Evolutionary conservation across 2,888 invertebrate species (phyloP).

Genomic region (Diarsia brunnea): DNA sequence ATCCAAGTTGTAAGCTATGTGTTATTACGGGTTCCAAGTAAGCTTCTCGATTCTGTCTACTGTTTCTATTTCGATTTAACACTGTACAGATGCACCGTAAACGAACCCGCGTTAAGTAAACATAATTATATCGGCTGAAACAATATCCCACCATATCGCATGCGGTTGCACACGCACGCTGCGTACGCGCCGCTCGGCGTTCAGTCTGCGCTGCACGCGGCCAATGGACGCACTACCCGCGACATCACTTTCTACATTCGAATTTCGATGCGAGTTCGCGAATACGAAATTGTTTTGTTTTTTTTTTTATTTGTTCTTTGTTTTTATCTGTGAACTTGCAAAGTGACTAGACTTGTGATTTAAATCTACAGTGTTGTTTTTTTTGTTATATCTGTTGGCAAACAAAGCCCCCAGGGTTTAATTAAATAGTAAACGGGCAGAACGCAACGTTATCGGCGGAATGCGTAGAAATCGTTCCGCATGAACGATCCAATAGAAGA

Average conservation of each 20-base stretch:
- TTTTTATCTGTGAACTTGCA: slow-evolving; percentile 62
- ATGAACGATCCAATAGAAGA: slow-evolving; percentile 78
- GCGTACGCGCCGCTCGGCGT: slow-evolving; percentile 72
- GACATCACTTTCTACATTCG: slow-evolving; percentile 65
- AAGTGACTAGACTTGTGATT: slow-evolving; percentile 60
- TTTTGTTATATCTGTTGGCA: slow-evolving; percentile 47
- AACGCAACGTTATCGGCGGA: slow-evolving; percentile 71
- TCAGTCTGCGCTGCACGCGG: slow-evolving; percentile 80
- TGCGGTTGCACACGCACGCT: slow-evolving; percentile 70
- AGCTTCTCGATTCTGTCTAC: slow-evolving; percentile 64
- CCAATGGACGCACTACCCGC: slow-evolving; percentile 76
- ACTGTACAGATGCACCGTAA: slow-evolving; percentile 75
- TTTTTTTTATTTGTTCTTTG: slow-evolving; percentile 47
- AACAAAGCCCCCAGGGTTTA: slow-evolving; percentile 48
- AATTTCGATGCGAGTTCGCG: slow-evolving; percentile 72
- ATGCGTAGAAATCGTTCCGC: slow-evolving; percentile 85
- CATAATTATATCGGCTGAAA: slow-evolving; percentile 71
- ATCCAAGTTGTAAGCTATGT: slow-evolving; percentile 29
- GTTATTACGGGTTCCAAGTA: slow-evolving; percentile 47
- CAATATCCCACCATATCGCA: slow-evolving; percentile 77
- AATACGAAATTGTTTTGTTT: slow-evolving; percentile 52
- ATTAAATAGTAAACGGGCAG: slow-evolving; percentile 62
- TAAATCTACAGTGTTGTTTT: slow-evolving; percentile 56
- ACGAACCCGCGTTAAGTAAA: slow-evolving; percentile 71
- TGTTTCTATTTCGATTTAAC: slow-evolving; percentile 71